Base-by-base conservation (phyloP, 2,113 vertebrate genomes). In the Okapia johnstoni region DNA sequence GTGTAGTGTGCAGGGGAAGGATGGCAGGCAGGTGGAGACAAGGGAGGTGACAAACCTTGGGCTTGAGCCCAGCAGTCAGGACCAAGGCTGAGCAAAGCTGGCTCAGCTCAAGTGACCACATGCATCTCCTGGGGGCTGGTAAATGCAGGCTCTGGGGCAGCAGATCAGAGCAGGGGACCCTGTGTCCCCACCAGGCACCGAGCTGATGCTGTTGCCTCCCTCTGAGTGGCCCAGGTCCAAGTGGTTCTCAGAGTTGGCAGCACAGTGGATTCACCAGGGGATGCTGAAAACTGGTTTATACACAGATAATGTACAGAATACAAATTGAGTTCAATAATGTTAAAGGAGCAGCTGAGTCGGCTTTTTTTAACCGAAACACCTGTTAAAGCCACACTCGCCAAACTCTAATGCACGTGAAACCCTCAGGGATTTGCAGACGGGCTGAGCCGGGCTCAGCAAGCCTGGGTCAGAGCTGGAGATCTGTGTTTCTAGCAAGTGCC, bases 81-180 rank as follows among this genome's bases (percentile, higher is more conserved):
- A 84, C 60, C 86, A 30, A 36, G 28, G 19, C 19, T 3, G 3
- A 80, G 48, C 46, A 46, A 40, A 58, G 33, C 5, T 63, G 7
- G 3, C 50, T 46, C 33, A 25, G 86, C 30, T 26, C 28, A 26
- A 19, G 40, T 66, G 86, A 63, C 17, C 54, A 33, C 10, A 58
- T 0, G 0, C 26, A 4, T 48, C 60, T 88, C 58, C 28, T 61
- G 52, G 40, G 4, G 30, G 26, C 23, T 19, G 76, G 28, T 30
- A 57, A 57, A 15, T 40, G 36, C 57, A 79, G 16, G 15, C 26
- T 85, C n/a, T 63, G 48, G 43, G 33, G 7, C 23, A 46, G 6
- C 4, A 0, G 30, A 9, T 26, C 0, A 6, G 25, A 5, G 33
- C 2, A 10, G 5, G n/a, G 15, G 16, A 10, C 43, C 55, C 63